Base-by-base conservation (phyloP, 2,888 invertebrate genomes). In the Rhyacophila evoluta region DNA sequence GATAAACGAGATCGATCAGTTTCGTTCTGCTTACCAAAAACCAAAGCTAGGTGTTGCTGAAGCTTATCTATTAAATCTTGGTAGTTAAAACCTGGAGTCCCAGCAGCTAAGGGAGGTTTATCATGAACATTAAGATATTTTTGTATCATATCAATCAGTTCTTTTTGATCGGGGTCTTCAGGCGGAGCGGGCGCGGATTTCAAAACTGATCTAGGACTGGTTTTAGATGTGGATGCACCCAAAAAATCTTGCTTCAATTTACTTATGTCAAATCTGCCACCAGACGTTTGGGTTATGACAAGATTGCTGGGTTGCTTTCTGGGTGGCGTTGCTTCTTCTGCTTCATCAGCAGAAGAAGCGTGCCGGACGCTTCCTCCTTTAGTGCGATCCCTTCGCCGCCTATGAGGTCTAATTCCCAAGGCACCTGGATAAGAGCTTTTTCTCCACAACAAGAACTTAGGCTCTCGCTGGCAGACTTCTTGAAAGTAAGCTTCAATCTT, bases 401-500 rank as follows among this genome's bases (percentile, higher is more conserved):
- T 89, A 81, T 91, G 90, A 8, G 92, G 89, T 12, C 82, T 72
- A 36, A 82, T 74, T 15, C 79, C 78, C 55, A 94, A 85, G 11
- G 94, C 93, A 0, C 94, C 94, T 0, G 95, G 95, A 86, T 95
- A 95, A 0, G 95, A 95, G 77, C 94, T 92, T 86, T 95, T 95
- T 79, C 95, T 90, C 95, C 95, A 96, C 0, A 96, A 87, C 72
- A 96, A 86, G 84, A 96, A 96, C 74, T 93, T 91, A 0, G 94
- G 94, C 85, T 96, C 95, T 81, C 91, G 91, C 79, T 92, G 92
- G 85, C 96, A 96, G 4, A 95, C 92, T 77, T 95, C 93, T 85
- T 96, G 95, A 86, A 96, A 97, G 85, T 95, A 94, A 27, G 94
- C 93, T 85, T 96, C 96, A 83, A 96, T 93, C 83, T 93, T 93